These are phyloP conservation scores for Aelia acuminata DNA, from an alignment of 2,888 invertebrate genomes.

Conservation along the genomic window DNA sequence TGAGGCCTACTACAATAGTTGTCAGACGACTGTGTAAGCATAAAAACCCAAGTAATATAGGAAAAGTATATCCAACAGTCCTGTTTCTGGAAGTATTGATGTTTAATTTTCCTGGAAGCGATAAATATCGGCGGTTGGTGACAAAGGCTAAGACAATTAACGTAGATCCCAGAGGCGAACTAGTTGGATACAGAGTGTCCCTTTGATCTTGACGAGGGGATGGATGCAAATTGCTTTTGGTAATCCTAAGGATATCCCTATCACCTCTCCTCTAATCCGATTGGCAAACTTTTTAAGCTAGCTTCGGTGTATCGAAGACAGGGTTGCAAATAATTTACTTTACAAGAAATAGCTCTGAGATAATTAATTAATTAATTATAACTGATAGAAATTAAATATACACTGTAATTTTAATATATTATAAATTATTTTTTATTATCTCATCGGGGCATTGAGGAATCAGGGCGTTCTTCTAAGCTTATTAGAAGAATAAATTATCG, in stretches of 20 bases:
- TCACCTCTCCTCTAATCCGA: constrained; percentile 4
- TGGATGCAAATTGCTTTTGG: constrained; percentile 30
- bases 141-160: constrained; percentile 17
- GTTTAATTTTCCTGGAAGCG: background rate
- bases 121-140: background rate
- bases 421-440: too few species aligned
- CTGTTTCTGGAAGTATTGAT: background rate
- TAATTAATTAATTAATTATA: background rate
- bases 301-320: background rate
- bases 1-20: too few species aligned
- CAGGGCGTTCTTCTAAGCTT: too few species aligned
- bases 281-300: background rate
- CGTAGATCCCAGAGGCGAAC: background rate
- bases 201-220: constrained; percentile 11
- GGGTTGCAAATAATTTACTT: background rate
- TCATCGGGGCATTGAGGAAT: too few species aligned
- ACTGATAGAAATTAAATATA: too few species aligned
- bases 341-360: too few species aligned
- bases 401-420: too few species aligned
- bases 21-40: too few species aligned
- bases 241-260: constrained; percentile 36
- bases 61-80: background rate
- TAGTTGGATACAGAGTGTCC: background rate
- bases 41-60: too few species aligned
- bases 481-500: too few species aligned